A percentile compares a stretch with the other conserved stretches of the same genome.
phyloP scores from a whole-genome alignment of 2,888 invertebrate species.

The Agrochola circellaris region DNA sequence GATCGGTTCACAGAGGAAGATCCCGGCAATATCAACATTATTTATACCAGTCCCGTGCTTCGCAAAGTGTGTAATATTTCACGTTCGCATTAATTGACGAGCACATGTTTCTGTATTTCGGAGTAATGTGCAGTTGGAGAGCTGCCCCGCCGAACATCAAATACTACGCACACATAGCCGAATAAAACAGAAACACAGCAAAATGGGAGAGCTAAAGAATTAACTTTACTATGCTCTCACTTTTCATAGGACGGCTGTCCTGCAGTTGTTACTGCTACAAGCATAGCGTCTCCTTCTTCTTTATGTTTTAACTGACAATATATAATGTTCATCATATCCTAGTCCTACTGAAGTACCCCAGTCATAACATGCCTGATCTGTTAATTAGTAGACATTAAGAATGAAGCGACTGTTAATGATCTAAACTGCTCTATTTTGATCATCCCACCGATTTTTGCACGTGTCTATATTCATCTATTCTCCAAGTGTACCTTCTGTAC shows the following conservation, averaged over 20 bases:
- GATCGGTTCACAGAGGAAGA: background rate
- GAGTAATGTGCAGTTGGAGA: slow-evolving; percentile 62
- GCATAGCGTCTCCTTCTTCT: background rate
- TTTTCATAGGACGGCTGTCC: background rate
- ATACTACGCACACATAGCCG: background rate
- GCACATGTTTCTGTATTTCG: slow-evolving; percentile 47
- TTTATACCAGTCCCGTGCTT: slow-evolving; percentile 29
- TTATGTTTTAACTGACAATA: background rate
- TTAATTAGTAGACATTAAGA: background rate
- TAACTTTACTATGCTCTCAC: background rate
- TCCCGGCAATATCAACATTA: slow-evolving; percentile 39
- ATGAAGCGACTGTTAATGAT: background rate
- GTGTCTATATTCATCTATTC: background rate
- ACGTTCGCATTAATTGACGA: slow-evolving; percentile 41
- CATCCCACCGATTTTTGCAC: background rate
- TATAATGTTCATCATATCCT: too few species aligned
- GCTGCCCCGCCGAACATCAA: slow-evolving; percentile 34
- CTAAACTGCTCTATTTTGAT: background rate
- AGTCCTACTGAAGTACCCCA: background rate
- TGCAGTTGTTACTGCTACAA: background rate
- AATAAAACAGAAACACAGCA: slow-evolving; percentile 12
- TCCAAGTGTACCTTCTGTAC: background rate
- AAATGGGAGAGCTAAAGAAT: background rate
- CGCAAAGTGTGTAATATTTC: slow-evolving; percentile 46
- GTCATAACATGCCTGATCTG: background rate